Base-by-base conservation (phyloP, 2,113 vertebrate species). In the Vidua chalybeata region DNA sequence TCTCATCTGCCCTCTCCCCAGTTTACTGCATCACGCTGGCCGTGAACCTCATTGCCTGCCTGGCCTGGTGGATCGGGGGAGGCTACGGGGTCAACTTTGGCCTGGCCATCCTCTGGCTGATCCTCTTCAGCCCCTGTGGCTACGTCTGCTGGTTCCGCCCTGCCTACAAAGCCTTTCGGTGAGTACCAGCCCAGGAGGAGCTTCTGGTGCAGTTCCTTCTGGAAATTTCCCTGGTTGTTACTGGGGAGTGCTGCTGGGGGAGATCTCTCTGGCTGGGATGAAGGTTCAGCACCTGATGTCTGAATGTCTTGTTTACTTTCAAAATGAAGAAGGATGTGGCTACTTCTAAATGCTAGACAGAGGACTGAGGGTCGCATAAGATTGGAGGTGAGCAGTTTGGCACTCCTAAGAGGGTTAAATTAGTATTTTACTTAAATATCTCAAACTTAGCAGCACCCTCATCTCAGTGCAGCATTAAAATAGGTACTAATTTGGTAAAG, bases 101-200 rank as follows among this genome's bases (percentile, higher is more conserved):
- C 33, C 97, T 99, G 91, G 98, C 99, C 7, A 89, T 99, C 13
- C 97, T 99, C 15, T 99, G 99, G 99, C 97, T 99, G 6, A 5
- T 99, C 62, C 97, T 99, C 66, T 99, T 99, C 97, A 98, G 98
- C 13, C 99, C 99, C 37, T 99, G 99, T 21, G 92, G 98, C 74
- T 99, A 99, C 15, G 39, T 98, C 81, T 99, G 99, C 97, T 99
- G 99, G 99, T 99, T 99, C 97, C 98, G 99, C 72, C 99, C 99
- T 0, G 98, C 97, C 8, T 99, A 99, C 98, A 99, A 99, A 97
- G 99, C 99, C 69, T 99, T 99, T 84, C 97, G 99, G 99, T 99
- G 54, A 97, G 97, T 96, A 0, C 13, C 5, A 52, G 61, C 77
- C n/a, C 18, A 0, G 0, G 4, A 35, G 35, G 7, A 0, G 9